These are phyloP conservation scores for Brevipalpus yothersi DNA, from an alignment of 1,140 invertebrate genomes.

Conservation along the genomic window DNA sequence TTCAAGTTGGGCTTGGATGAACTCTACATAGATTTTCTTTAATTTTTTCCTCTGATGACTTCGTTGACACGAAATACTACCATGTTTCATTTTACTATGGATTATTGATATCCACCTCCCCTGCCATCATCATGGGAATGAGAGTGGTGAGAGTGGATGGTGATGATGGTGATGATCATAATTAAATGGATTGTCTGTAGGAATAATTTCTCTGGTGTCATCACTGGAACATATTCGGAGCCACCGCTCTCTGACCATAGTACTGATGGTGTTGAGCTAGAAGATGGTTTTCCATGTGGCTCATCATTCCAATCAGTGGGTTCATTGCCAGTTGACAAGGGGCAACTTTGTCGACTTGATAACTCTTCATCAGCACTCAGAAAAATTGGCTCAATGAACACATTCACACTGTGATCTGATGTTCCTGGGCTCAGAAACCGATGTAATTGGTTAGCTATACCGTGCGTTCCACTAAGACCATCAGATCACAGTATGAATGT, in stretches of 20 bases:
- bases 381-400: neutral
- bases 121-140: neutral
- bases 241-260: neutral
- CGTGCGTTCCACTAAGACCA: constrained; percentile 6
- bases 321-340: neutral
- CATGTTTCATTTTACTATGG: no score
- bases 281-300: neutral
- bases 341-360: neutral
- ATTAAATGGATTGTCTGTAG: constrained; percentile 1
- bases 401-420: neutral
- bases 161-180: neutral
- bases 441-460: neutral
- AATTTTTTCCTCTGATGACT: no score
- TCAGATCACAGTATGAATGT: constrained; percentile 4
- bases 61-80: no score
- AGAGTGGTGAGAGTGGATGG: neutral
- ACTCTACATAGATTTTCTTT: no score
- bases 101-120: neutral
- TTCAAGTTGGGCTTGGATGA: no score
- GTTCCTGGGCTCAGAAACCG: neutral
- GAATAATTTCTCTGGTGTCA: neutral
- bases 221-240: constrained; percentile 2
- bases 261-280: neutral
- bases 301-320: neutral
- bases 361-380: neutral